Conservation (phyloP, 2,113 vertebrate species). For the Vanacampus margaritifer region DNA sequence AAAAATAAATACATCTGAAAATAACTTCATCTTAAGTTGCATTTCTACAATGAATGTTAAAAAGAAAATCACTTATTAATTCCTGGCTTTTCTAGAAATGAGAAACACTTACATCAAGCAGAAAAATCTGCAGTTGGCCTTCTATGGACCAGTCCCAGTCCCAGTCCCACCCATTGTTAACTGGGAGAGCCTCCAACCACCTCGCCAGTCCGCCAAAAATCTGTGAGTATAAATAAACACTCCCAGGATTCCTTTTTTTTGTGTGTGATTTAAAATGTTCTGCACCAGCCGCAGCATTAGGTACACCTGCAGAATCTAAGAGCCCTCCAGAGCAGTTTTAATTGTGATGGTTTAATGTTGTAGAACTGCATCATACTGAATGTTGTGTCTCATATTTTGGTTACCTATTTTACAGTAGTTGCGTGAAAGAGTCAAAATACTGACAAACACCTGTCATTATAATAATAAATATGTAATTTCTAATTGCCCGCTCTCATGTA, state of each 20-base stretch:
- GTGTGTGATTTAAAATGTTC: neutral
- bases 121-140: neutral
- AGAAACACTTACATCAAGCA: neutral
- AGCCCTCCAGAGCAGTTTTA: neutral
- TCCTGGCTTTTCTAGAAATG: neutral
- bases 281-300: neutral
- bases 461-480: too few species aligned
- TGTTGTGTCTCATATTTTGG: too few species aligned
- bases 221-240: constrained; percentile 11
- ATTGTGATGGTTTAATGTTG: neutral
- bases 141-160: neutral
- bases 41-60: too few species aligned
- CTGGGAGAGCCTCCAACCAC: constrained; percentile 1
- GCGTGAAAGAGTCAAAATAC: too few species aligned
- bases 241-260: constrained; percentile 7
- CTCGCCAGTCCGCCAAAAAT: neutral
- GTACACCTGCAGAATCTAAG: neutral
- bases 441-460: too few species aligned
- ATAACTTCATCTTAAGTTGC: too few species aligned
- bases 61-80: neutral
- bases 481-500: too few species aligned
- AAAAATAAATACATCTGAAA: too few species aligned
- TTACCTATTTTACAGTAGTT: too few species aligned
- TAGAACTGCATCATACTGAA: too few species aligned
- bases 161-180: constrained; percentile 1